Conservation (phyloP, 2,113 vertebrate genomes). For the Mesitornis unicolor region DNA sequence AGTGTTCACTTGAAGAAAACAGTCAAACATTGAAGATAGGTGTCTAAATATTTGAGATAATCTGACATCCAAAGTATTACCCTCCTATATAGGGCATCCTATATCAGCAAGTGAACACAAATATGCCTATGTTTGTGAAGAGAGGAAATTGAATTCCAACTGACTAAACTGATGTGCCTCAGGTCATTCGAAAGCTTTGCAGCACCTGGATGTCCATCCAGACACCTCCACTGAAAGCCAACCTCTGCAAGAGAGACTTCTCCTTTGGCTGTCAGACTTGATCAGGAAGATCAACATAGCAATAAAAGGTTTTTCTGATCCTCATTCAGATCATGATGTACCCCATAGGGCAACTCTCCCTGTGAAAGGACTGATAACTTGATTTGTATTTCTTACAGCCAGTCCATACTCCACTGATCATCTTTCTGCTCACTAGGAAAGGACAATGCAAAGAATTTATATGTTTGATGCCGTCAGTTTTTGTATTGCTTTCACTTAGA, state of each 20-base stretch:
- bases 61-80: not conserved
- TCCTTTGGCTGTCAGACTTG: not conserved
- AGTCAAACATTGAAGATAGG: not conserved
- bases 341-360: not conserved
- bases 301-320: not conserved
- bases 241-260: rapidly evolving
- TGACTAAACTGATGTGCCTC: not conserved
- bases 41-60: not conserved
- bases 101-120: not conserved
- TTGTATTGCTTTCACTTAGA: not conserved
- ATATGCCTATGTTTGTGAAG: not conserved
- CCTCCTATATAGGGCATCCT: not conserved
- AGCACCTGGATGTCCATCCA: not conserved
- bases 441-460: not conserved
- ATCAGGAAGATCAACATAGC: not conserved
- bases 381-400: not conserved
- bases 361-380: not conserved
- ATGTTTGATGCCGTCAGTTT: not conserved
- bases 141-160: not conserved
- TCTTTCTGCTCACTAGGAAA: not conserved
- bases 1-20: not conserved
- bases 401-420: not conserved
- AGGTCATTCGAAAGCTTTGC: not conserved
- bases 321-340: not conserved
- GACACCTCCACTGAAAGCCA: not conserved